A percentile compares a stretch with the other conserved stretches of the same genome.
These are phyloP conservation scores for Mobula hypostoma DNA, from an alignment of 2,113 vertebrate species.

Conservation along the genomic window DNA sequence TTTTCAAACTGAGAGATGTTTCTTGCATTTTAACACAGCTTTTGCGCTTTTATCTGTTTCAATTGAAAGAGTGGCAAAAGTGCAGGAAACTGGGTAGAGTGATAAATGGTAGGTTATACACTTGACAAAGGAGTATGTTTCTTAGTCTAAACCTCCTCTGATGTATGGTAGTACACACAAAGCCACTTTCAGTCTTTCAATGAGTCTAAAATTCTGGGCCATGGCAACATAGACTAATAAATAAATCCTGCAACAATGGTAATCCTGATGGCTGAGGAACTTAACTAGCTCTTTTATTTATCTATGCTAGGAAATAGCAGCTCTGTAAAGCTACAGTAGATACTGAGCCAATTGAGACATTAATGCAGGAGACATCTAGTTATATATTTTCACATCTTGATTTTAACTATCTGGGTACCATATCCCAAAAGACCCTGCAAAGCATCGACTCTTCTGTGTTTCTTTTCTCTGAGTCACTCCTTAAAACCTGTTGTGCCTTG, in stretches of 20 bases:
- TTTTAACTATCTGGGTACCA: neutral
- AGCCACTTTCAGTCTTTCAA: constrained; percentile 31
- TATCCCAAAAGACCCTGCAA: neutral
- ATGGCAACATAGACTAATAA: constrained; percentile 27
- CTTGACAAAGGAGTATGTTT: constrained; percentile 28
- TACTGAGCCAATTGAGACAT: neutral
- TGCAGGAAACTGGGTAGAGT: neutral
- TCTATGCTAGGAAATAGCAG: neutral
- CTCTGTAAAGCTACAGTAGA: constrained; percentile 2
- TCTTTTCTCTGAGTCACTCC: no score
- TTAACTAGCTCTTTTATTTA: constrained; percentile 27
- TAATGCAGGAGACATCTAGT: neutral
- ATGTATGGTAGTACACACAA: constrained; percentile 1
- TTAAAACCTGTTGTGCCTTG: neutral
- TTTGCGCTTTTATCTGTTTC: constrained; percentile 24
- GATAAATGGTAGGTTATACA: constrained; percentile 19
- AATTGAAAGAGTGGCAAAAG: neutral
- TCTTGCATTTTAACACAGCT: constrained; percentile 20
- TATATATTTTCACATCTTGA: neutral
- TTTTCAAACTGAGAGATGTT: constrained; percentile 8
- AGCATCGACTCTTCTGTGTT: neutral
- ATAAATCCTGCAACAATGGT: constrained; percentile 32
- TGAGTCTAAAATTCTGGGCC: constrained; percentile 9
- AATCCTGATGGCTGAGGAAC: neutral
- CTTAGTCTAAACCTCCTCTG: neutral